phyloP scores from a whole-genome alignment of 2,888 invertebrate species.

The Hirtodrosophila confusa region DNA sequence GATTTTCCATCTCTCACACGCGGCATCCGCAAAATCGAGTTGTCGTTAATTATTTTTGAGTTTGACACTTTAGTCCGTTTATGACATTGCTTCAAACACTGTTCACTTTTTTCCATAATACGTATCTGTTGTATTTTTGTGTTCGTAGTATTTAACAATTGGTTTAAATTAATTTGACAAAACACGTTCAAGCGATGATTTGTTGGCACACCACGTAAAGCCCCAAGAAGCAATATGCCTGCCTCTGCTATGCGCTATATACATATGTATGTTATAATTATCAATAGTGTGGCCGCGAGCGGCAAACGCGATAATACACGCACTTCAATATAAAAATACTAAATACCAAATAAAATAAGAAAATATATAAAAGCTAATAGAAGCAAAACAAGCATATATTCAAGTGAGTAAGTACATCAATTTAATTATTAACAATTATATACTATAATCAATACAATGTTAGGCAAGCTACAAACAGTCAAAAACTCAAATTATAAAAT shows the following conservation, averaged over 20 bases:
- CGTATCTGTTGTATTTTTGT: slow-evolving; percentile 24
- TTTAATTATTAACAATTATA: too few relatives aligned
- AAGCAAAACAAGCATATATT: too few relatives aligned
- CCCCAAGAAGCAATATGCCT: slow-evolving; percentile 41
- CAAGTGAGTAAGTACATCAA: too few relatives aligned
- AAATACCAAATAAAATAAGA: too few relatives aligned
- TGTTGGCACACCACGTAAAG: slow-evolving; percentile 35
- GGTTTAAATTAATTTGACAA: slow-evolving; percentile 15
- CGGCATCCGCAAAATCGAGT: slow-evolving; percentile 38
- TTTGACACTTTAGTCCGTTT: slow-evolving; percentile 56
- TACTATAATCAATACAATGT: too few relatives aligned
- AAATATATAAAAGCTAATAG: too few relatives aligned
- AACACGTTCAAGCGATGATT: slow-evolving; percentile 17
- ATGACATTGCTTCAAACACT: slow-evolving; percentile 51
- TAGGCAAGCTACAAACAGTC: too few relatives aligned
- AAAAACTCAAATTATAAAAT: too few relatives aligned
- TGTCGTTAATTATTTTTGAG: slow-evolving; percentile 11
- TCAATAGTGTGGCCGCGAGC: too few relatives aligned
- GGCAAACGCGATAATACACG: too few relatives aligned
- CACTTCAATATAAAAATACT: too few relatives aligned
- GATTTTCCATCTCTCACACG: slow-evolving; percentile 71
- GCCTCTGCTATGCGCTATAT: slow-evolving; percentile 24
- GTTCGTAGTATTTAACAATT: slow-evolving; percentile 29
- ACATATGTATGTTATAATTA: slow-evolving; percentile 17
- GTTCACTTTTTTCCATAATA: slow-evolving; percentile 69